phyloP scores from a whole-genome alignment of 2,113 vertebrate species.

The Todiramphus chloris region DNA sequence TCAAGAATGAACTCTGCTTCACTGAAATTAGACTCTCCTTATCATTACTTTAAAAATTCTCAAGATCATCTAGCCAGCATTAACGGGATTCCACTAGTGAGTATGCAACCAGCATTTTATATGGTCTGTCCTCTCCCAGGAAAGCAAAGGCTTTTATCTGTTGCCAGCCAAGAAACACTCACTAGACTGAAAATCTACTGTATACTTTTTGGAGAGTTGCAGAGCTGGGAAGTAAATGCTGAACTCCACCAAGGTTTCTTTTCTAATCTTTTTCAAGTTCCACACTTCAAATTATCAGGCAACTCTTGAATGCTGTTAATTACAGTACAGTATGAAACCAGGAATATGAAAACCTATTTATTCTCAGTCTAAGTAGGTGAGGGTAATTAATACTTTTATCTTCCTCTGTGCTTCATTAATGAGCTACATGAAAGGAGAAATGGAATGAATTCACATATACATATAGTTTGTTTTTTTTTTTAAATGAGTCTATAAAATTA shows the following conservation, averaged over 20 bases:
- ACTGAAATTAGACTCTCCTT: constrained; percentile 56
- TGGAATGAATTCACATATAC: background rate
- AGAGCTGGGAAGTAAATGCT: background rate
- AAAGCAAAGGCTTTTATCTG: constrained; percentile 50
- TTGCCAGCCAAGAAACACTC: constrained; percentile 21
- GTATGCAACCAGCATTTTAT: background rate
- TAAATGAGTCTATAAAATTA: background rate
- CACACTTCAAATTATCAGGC: background rate
- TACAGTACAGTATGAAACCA: background rate
- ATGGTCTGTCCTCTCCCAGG: background rate
- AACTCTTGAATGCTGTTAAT: background rate
- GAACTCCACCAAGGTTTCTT: constrained; percentile 13
- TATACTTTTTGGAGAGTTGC: background rate
- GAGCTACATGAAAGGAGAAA: background rate
- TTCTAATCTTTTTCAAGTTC: constrained; percentile 27
- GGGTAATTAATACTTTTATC: constrained; percentile 45
- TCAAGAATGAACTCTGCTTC: constrained; percentile 45
- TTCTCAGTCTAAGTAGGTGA: background rate
- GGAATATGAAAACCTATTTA: constrained; percentile 13
- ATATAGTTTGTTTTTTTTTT: background rate
- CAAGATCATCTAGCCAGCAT: constrained; percentile 21
- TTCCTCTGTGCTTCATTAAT: background rate
- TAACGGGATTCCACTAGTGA: constrained; percentile 31
- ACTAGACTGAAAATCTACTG: background rate
- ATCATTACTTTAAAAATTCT: constrained; percentile 43